Percentiles rank a stretch among this genome's conserved stretches.
Conservation (phyloP, 2,797 vertebrate genomes). For the Microctenopoma lineatum region DNA sequence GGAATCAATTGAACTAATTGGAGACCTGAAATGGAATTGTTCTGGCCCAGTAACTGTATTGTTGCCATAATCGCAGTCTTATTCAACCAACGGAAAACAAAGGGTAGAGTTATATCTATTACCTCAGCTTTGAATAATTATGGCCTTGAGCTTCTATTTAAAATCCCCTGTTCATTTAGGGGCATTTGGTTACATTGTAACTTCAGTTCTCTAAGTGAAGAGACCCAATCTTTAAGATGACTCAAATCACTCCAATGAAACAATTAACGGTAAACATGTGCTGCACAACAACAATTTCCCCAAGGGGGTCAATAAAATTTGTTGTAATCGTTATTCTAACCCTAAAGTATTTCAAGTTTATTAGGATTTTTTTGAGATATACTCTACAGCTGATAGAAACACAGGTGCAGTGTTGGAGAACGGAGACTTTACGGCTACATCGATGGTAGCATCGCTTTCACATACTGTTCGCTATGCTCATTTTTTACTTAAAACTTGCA, state of each 20-base stretch:
- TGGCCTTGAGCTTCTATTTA: conserved; percentile 2
- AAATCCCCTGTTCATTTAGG: background rate
- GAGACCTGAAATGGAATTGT: conserved; percentile 53
- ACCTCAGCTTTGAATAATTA: conserved; percentile 8
- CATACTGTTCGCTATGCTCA: no score
- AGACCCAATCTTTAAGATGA: no score
- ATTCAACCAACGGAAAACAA: conserved; percentile 49
- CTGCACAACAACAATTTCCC: no score
- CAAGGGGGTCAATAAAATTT: no score
- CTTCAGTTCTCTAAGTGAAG: background rate
- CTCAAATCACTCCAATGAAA: no score
- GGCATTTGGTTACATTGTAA: background rate
- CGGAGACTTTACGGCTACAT: no score
- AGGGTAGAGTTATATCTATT: conserved; percentile 1
- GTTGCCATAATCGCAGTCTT: conserved; percentile 14
- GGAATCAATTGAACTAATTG: conserved; percentile 56
- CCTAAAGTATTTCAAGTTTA: background rate
- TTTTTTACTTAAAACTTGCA: background rate
- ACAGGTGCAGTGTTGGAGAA: background rate
- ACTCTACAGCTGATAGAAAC: background rate
- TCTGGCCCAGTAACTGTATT: conserved; percentile 19
- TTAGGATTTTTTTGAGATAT: background rate
- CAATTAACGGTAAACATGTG: no score
- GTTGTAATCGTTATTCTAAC: background rate
- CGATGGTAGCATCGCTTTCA: no score